Percentiles rank a stretch among this genome's conserved stretches.
Evolutionary conservation across 2,888 invertebrate genomes (phyloP).

Genomic region (Tipula vernalis): DNA sequence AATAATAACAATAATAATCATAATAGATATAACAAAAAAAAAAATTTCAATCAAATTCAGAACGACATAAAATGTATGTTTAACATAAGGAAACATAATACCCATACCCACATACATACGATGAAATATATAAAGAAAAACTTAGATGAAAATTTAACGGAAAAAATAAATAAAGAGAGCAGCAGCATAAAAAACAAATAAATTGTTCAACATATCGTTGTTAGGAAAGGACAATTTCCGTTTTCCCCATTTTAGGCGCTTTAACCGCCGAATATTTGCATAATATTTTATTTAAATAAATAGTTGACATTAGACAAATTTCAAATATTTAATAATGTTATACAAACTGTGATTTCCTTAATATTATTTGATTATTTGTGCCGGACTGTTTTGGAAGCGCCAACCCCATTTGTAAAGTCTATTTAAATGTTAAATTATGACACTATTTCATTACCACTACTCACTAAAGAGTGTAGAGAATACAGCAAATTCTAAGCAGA

Average conservation of each 20-base stretch:
- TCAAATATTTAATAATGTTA: background rate
- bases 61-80: background rate
- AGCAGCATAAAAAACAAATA: background rate
- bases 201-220: background rate
- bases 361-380: no score
- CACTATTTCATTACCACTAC: no score
- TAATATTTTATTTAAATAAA: background rate
- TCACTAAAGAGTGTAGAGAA: no score
- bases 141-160: background rate
- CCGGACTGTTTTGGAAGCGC: no score
- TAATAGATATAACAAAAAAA: background rate
- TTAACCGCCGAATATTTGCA: background rate
- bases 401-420: no score
- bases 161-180: background rate
- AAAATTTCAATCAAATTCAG: background rate
- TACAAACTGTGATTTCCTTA: background rate
- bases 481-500: no score
- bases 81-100: background rate
- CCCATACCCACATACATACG: background rate
- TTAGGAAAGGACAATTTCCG: background rate
- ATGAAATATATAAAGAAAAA: background rate
- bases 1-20: background rate
- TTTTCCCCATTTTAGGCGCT: background rate
- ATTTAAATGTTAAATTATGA: no score
- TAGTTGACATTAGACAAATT: background rate